phyloP scores from a whole-genome alignment of 2,113 vertebrate genomes.

The Oostethus manadensis region DNA sequence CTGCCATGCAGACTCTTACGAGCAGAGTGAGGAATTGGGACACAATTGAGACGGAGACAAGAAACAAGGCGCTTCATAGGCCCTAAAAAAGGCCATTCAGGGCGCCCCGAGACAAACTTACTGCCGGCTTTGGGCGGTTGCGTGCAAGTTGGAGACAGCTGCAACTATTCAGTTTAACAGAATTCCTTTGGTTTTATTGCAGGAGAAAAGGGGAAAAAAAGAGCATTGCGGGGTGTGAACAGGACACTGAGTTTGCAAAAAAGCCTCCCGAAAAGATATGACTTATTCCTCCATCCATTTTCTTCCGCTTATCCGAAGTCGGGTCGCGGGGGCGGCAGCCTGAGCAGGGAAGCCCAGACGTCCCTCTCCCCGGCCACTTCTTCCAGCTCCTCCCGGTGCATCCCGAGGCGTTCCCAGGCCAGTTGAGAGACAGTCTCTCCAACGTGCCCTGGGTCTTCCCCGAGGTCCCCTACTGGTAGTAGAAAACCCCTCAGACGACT shows the following conservation, averaged over 20 bases:
- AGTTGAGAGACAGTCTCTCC: no score
- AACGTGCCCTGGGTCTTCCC: no score
- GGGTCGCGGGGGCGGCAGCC: no score
- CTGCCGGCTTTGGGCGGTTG: conserved; percentile 15
- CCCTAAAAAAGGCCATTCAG: conserved; percentile 16
- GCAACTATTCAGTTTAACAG: conserved; percentile 23
- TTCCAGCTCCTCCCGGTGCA: no score
- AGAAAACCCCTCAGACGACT: no score
- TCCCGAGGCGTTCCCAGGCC: no score
- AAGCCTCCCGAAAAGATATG: neutral
- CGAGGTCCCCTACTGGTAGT: no score
- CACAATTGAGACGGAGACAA: conserved; percentile 5
- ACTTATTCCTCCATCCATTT: no score
- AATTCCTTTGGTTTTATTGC: conserved; percentile 15
- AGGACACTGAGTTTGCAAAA: conserved; percentile 14
- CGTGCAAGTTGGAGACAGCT: conserved; percentile 23
- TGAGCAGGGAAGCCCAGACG: no score
- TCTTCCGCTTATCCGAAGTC: no score
- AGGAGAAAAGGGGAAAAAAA: conserved; percentile 7
- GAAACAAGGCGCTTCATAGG: conserved; percentile 7
- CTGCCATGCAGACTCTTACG: conserved; percentile 18
- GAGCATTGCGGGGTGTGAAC: conserved; percentile 21
- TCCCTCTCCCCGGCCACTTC: no score
- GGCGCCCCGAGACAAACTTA: conserved; percentile 3
- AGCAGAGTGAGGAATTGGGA: conserved; percentile 20